Conservation (phyloP, 2,888 invertebrate species). For the Lepidocyrtoides sp. region DNA sequence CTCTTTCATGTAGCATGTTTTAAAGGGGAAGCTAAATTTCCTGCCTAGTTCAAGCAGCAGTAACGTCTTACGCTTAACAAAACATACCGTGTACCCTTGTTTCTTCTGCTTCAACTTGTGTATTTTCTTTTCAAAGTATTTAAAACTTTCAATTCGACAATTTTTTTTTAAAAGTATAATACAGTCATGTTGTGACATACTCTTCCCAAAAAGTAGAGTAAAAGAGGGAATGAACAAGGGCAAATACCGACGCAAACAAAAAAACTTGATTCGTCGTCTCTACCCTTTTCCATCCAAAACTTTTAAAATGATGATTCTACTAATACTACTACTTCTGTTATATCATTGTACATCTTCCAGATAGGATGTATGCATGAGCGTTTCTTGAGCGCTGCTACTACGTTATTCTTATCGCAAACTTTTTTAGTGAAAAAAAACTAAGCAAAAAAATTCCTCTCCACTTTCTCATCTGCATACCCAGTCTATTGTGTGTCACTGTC, state of each 20-base stretch:
- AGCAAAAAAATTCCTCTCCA: conserved; percentile 14
- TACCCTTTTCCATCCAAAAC: background rate
- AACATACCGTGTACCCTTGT: background rate
- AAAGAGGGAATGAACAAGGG: no score
- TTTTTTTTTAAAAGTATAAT: background rate
- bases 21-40: background rate
- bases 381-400: background rate
- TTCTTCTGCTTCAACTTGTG: background rate
- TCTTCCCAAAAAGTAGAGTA: background rate
- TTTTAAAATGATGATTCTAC: background rate
- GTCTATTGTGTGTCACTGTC: conserved; percentile 1
- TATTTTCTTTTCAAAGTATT: background rate
- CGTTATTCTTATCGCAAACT: conserved; percentile 38
- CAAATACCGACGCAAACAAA: background rate
- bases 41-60: background rate
- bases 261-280: background rate
- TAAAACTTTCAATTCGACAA: conserved; percentile 5
- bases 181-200: background rate
- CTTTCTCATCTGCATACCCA: background rate
- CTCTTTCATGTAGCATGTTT: background rate
- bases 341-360: no score
- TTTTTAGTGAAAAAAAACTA: conserved; percentile 17
- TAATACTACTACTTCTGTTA: background rate
- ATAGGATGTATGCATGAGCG: background rate
- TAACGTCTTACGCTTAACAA: background rate